Evolutionary conservation across 2,113 vertebrate species (phyloP).

Genomic region (Rynchops niger): DNA sequence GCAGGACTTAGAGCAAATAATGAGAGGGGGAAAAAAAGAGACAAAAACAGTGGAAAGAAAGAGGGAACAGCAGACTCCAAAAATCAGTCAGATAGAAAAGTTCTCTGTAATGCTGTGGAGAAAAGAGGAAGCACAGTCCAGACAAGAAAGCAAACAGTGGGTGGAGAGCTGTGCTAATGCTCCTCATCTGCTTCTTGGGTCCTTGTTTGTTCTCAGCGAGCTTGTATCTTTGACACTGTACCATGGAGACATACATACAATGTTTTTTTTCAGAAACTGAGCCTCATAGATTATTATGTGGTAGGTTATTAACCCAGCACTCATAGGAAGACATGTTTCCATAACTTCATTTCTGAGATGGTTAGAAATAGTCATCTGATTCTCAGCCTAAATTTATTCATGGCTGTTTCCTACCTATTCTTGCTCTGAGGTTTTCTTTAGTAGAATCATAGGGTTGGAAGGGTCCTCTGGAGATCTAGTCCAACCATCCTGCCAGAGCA

Average conservation of each 20-base stretch:
- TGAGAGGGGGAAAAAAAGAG: neutral
- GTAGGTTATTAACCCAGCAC: neutral
- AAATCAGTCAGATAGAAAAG: neutral
- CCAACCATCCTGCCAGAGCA: too few relatives aligned
- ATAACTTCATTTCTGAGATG: neutral
- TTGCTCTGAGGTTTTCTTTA: neutral
- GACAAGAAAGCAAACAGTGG: constrained; percentile 30
- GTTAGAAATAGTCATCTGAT: neutral
- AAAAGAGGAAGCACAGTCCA: neutral
- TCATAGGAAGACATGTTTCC: neutral
- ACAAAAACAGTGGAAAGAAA: neutral
- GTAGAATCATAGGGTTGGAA: too few relatives aligned
- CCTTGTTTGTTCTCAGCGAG: constrained; percentile 16
- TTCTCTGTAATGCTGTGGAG: neutral
- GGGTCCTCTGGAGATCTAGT: too few relatives aligned
- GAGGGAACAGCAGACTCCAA: neutral
- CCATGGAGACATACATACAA: neutral
- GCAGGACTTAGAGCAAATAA: neutral
- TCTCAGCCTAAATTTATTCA: neutral
- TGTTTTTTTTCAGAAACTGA: neutral
- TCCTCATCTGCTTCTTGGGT: constrained; percentile 32
- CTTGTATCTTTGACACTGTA: neutral
- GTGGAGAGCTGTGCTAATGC: constrained; percentile 51
- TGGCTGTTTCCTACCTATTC: neutral
- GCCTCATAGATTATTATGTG: neutral